These are phyloP conservation scores for Drosophila mayaguana DNA, from an alignment of 2,888 invertebrate genomes.

Conservation along the genomic window DNA sequence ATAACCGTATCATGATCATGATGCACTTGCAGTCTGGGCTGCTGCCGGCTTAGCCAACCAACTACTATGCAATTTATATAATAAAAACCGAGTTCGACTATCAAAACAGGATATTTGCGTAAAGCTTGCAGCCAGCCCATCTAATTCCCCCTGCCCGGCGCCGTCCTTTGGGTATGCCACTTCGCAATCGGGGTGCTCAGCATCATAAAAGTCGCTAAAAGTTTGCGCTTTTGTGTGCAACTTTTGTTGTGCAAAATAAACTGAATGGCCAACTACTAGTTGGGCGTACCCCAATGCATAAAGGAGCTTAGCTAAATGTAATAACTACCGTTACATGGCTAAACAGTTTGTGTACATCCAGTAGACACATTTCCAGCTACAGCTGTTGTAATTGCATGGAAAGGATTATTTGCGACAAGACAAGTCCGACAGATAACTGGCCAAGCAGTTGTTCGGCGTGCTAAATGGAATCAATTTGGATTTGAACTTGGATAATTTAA, in stretches of 20 bases:
- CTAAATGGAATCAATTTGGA: not conserved
- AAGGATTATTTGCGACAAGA: constrained; percentile 1
- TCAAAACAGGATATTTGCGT: constrained; percentile 73
- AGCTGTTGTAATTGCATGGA: constrained; percentile 26
- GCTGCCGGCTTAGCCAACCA: constrained; percentile 70
- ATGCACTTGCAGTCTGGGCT: constrained; percentile 55
- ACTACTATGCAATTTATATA: constrained; percentile 71
- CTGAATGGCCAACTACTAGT: constrained; percentile 10
- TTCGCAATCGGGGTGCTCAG: constrained; percentile 17
- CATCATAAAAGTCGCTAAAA: constrained; percentile 69
- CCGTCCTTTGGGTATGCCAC: not conserved
- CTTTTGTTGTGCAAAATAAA: constrained; percentile 51
- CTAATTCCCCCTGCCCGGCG: not conserved
- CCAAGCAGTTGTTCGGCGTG: not conserved
- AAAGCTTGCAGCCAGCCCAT: constrained; percentile 23
- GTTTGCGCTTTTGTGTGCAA: constrained; percentile 56
- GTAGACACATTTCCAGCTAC: constrained; percentile 52
- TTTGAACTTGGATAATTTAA: not conserved
- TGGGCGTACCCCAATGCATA: constrained; percentile 39
- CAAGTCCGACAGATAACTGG: not conserved
- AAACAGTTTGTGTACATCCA: constrained; percentile 58
- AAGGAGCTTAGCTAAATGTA: constrained; percentile 63
- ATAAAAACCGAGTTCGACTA: constrained; percentile 67
- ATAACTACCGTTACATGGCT: constrained; percentile 64
- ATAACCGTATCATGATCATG: constrained; percentile 40